Evolutionary conservation across 2,797 vertebrate genomes (phyloP).

Genomic region (Microctenopoma lineatum): DNA sequence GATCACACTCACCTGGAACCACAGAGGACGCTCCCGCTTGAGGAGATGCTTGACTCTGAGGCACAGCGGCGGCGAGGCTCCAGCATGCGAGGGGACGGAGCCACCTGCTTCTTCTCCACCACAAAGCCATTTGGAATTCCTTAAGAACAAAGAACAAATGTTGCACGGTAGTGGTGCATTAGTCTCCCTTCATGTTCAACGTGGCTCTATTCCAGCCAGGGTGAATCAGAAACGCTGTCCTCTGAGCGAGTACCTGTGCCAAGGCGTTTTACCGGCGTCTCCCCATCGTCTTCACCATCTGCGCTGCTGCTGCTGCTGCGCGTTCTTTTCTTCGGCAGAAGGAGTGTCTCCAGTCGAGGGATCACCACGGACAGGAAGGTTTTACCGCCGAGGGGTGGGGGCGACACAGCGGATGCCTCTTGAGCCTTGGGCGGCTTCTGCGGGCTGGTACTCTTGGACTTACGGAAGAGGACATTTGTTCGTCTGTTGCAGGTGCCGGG

Average conservation of each 20-base stretch:
- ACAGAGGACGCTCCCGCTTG: conserved; percentile 89
- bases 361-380: conserved; percentile 99
- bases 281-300: conserved; percentile 88
- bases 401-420: conserved; percentile 84
- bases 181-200: neutral
- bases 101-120: conserved; percentile 81
- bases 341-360: conserved; percentile 96
- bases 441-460: conserved; percentile 96
- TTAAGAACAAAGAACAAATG: conserved; percentile 47
- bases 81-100: conserved; percentile 81
- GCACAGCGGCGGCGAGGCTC: conserved; percentile 95
- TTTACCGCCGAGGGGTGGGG: conserved; percentile 93
- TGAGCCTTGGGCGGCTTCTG: conserved; percentile 89
- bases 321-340: conserved; percentile 94
- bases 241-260: conserved; percentile 85
- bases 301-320: conserved; percentile 87
- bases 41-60: conserved; percentile 97
- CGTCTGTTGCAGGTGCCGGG: conserved; percentile 89
- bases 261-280: conserved; percentile 92
- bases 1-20: conserved; percentile 81
- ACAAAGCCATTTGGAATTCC: conserved; percentile 93
- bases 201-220: no score
- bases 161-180: neutral
- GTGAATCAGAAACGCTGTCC: neutral
- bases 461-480: conserved; percentile 92